Evolutionary conservation across 23 tunicate genomes (phyloP), one percentile per base, ranked within the genome.

Genomic region (Trididemnum clinides): DNA sequence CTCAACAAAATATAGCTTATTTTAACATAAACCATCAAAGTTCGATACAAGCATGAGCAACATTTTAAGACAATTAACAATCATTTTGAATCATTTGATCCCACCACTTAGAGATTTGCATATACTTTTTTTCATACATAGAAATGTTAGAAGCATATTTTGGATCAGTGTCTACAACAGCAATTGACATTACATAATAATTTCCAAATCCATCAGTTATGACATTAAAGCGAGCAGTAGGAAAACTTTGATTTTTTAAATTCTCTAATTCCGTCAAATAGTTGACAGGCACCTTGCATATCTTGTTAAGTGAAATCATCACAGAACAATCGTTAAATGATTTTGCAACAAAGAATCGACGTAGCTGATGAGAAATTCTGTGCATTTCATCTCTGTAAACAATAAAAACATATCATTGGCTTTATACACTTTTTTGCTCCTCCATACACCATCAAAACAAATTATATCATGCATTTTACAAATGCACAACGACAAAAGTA

Each of bases 111-210:
- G 37, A n/a, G 19, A 87, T 59, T 36, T 79, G 23, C 21, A 50
- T 21, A 27, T 70, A 31, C 20, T 64, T 39, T 49, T 80, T 33
- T 6, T 80, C 49, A 83, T 92, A 92, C 2, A 33, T 25, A 27
- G 91, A 88, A 1, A 92, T 87, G 4, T 77, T 82, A 30, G 83
- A 25, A 0, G 88, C 38, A n/a, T 72, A 77, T 38, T 92, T 92
- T 0, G 97, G 97, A 38, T 92, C 97, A 18, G 88, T 81, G 73
- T 92, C 97, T 20, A 92, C 97, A 28, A 92, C 81, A 34, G 91
- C 97, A 0, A 92, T 22, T 0, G 91, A 86, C 30, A 65, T 88
- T 33, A 87, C 49, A 70, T 70, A 70, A 33, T 30, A 12, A 32
- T 80, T 51, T 3, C 85, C 91, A 33, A 23, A 6, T 0, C 7